Conservation (phyloP, 2,797 vertebrate genomes). For the Oryzias sinensis region DNA sequence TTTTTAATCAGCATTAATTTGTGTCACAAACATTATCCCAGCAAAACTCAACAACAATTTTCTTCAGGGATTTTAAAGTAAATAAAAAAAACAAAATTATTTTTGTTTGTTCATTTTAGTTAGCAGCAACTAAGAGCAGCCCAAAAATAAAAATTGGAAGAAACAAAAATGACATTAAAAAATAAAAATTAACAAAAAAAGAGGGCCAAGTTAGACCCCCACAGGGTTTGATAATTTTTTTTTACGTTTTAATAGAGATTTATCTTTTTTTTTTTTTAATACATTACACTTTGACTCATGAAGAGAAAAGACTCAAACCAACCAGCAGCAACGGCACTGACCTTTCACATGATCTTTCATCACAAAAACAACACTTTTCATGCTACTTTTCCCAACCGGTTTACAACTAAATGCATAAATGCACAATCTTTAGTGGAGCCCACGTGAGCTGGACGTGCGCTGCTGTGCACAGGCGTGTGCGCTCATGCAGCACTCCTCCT, state of each 20-base stretch:
- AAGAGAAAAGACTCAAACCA: constrained; percentile 14
- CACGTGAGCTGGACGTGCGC: constrained; percentile 15
- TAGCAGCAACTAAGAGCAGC: too few relatives aligned
- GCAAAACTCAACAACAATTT: too few relatives aligned
- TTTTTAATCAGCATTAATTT: too few relatives aligned
- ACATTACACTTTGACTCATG: constrained; percentile 6
- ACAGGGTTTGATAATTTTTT: constrained; percentile 15
- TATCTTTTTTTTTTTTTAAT: constrained; percentile 13
- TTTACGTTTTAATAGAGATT: constrained; percentile 45
- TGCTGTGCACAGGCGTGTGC: constrained; percentile 10
- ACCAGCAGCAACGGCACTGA: constrained; percentile 17
- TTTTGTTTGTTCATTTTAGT: too few relatives aligned
- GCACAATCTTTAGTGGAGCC: constrained; percentile 62
- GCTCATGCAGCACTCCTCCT: constrained; percentile 33
- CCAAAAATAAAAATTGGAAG: too few relatives aligned
- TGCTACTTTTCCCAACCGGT: constrained; percentile 27
- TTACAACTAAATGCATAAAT: constrained; percentile 43
- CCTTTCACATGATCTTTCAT: constrained; percentile 51
- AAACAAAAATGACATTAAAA: too few relatives aligned
- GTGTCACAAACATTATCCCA: too few relatives aligned
- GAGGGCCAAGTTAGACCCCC: too few relatives aligned
- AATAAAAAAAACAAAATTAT: too few relatives aligned
- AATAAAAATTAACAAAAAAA: too few relatives aligned
- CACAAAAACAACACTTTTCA: constrained; percentile 35
- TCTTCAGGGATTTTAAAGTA: too few relatives aligned